Percentiles rank a stretch among this genome's conserved stretches.
These are phyloP conservation scores for Chloropsis cyanopogon DNA, from an alignment of 2,113 vertebrate species.

Conservation along the genomic window DNA sequence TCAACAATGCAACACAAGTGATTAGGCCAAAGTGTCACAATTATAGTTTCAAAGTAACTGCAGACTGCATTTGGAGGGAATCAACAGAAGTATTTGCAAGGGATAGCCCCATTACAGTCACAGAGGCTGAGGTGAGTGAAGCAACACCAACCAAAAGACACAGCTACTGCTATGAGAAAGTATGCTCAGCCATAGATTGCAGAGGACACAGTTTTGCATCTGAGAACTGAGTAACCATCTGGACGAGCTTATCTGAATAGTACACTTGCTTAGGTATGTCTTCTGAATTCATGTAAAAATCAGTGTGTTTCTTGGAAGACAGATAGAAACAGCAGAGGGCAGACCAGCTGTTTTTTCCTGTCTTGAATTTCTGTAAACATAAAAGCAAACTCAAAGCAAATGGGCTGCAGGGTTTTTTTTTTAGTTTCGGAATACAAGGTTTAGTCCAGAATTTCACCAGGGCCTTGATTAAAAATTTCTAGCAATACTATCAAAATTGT, in stretches of 20 bases:
- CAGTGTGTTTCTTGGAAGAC: conserved; percentile 7
- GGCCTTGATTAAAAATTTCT: conserved; percentile 55
- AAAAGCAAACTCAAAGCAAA: neutral
- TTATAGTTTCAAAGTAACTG: conserved; percentile 89
- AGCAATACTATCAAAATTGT: conserved; percentile 49
- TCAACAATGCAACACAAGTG: conserved; percentile 87
- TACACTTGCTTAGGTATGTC: neutral
- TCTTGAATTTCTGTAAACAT: conserved; percentile 16
- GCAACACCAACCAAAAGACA: conserved; percentile 91
- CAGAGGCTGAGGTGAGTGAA: conserved; percentile 85
- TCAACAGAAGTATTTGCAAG: conserved; percentile 96
- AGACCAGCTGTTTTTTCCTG: conserved; percentile 14
- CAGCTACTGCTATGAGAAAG: conserved; percentile 85
- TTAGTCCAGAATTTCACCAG: conserved; percentile 35
- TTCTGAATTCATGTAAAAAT: conserved; percentile 23
- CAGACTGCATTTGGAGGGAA: conserved; percentile 95
- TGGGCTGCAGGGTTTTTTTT: conserved; percentile 37
- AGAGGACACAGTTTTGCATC: conserved; percentile 69
- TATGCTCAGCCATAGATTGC: conserved; percentile 77
- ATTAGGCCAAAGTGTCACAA: conserved; percentile 88
- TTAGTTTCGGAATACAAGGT: conserved; percentile 34
- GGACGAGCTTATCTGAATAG: neutral
- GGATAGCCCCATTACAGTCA: conserved; percentile 96
- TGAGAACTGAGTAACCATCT: conserved; percentile 61
- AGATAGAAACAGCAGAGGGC: conserved; percentile 49